Evolutionary conservation across 2,888 invertebrate genomes (phyloP).

Genomic region (Tubulanus polymorphus): DNA sequence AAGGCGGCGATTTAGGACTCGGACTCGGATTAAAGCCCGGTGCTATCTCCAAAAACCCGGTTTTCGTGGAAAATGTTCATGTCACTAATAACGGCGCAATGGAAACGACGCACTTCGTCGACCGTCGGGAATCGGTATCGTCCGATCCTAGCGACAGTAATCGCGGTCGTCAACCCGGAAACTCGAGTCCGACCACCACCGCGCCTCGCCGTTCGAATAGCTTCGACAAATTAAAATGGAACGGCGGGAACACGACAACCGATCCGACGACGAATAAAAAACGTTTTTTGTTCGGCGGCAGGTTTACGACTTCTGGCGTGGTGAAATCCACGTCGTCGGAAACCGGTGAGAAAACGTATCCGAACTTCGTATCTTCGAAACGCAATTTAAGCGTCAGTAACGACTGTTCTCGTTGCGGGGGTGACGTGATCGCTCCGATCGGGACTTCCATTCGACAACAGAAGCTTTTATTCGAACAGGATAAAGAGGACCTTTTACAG

Average conservation of each 20-base stretch:
- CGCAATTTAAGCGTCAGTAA: too few species aligned
- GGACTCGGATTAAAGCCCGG: conserved; percentile 31
- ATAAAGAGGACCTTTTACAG: conserved; percentile 24
- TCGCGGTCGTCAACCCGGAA: too few species aligned
- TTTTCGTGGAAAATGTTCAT: background rate
- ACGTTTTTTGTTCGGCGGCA: background rate
- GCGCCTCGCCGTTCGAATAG: background rate
- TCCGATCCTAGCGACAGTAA: background rate
- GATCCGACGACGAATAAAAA: background rate
- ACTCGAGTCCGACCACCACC: too few species aligned
- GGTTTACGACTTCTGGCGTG: background rate
- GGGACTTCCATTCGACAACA: conserved; percentile 40
- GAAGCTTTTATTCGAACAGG: conserved; percentile 31
- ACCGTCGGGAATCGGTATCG: background rate
- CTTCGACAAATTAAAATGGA: background rate
- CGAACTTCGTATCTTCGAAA: too few species aligned
- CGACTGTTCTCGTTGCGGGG: too few species aligned
- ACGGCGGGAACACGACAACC: background rate
- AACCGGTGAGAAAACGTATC: conserved; percentile 21
- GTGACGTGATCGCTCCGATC: conserved; percentile 30
- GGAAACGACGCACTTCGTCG: background rate
- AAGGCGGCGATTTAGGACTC: conserved; percentile 31
- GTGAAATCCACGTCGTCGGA: background rate
- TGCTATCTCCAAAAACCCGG: conserved; percentile 11
- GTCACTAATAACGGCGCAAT: background rate